phyloP scores from a whole-genome alignment of 2,888 invertebrate genomes.

The Cryptophagus acutangulus region DNA sequence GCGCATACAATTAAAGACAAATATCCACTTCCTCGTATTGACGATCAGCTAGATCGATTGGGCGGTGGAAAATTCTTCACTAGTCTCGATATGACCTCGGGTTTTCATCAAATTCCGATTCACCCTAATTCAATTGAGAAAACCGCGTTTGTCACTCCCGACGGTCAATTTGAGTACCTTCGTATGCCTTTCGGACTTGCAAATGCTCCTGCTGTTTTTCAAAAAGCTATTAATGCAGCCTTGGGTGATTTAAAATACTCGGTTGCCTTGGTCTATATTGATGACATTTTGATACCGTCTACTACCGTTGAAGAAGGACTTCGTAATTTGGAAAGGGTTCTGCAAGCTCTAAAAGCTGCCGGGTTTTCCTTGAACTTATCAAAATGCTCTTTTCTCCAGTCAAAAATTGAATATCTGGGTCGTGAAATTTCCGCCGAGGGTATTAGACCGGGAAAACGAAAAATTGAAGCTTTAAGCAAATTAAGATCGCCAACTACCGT shows the following conservation, averaged over 20 bases:
- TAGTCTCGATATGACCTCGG: constrained; percentile 31
- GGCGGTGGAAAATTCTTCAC: constrained; percentile 29
- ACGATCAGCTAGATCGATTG: constrained; percentile 34
- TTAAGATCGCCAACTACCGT: constrained; percentile 29
- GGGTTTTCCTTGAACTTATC: constrained; percentile 17
- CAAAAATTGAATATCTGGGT: constrained; percentile 15
- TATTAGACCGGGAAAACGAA: constrained; percentile 11
- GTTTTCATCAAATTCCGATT: constrained; percentile 36
- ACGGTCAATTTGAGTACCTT: constrained; percentile 35
- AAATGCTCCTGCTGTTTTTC: constrained; percentile 38
- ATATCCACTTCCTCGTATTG: constrained; percentile 35
- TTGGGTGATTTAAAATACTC: constrained; percentile 2
- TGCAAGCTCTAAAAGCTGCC: constrained; percentile 9
- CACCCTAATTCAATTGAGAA: constrained; percentile 26
- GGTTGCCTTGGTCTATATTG: constrained; percentile 13
- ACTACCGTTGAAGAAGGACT: constrained; percentile 14
- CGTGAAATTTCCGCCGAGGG: constrained; percentile 12
- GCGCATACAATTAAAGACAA: constrained; percentile 30
- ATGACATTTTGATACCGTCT: constrained; percentile 16
- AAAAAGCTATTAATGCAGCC: constrained; percentile 21
- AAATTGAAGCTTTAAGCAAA: constrained; percentile 24
- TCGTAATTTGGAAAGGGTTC: constrained; percentile 11
- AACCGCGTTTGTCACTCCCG: constrained; percentile 36
- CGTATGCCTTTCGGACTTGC: constrained; percentile 37
- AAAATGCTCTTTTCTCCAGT: constrained; percentile 17